phyloP scores from a whole-genome alignment of 1,140 invertebrate species.

The Nephila pilipes region DNA sequence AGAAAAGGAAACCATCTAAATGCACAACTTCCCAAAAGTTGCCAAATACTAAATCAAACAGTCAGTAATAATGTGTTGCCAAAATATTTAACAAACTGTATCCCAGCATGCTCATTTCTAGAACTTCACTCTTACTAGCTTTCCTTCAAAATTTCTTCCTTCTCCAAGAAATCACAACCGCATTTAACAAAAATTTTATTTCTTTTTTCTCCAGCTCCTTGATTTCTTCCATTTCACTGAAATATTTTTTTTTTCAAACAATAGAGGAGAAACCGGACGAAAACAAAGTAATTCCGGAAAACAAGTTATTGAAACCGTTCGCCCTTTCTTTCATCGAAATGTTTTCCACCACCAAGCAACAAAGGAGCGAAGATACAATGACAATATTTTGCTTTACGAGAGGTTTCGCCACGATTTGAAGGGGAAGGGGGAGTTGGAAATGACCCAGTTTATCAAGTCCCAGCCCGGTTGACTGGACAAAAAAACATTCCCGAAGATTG shows the following conservation, averaged over 20 bases:
- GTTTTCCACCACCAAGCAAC: neutral
- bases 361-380: neutral
- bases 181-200: too few species aligned
- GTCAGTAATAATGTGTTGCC: too few species aligned
- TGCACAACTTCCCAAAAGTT: too few species aligned
- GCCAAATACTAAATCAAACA: too few species aligned
- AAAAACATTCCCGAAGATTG: neutral
- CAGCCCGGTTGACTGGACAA: neutral
- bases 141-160: too few species aligned
- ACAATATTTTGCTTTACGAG: neutral
- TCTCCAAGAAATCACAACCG: too few species aligned
- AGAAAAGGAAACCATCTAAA: too few species aligned
- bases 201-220: neutral
- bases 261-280: neutral
- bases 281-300: slow-evolving; percentile 10
- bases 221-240: too few species aligned
- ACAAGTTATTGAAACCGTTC: neutral
- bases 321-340: neutral
- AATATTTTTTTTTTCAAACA: neutral
- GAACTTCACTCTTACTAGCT: too few species aligned
- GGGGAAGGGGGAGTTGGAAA: neutral
- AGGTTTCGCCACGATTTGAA: neutral
- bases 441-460: neutral
- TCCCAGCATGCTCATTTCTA: too few species aligned
- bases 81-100: too few species aligned